Conservation (phyloP, 2,797 vertebrate species). For the Sternarchorhynchus goeldii region DNA sequence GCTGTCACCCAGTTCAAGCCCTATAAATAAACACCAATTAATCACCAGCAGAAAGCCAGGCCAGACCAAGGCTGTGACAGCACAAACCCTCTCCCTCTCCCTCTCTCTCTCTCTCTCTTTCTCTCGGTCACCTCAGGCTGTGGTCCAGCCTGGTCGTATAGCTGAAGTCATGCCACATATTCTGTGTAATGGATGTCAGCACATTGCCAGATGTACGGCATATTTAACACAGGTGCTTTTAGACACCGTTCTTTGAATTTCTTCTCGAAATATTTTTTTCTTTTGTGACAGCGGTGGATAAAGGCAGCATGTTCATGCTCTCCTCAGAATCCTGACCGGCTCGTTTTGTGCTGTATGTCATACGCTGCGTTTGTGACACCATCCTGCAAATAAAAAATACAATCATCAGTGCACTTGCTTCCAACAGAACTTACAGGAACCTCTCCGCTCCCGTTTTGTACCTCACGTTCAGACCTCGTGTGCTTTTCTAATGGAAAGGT, state of each 20-base stretch:
- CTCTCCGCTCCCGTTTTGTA: not conserved
- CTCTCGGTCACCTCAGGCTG: conserved; percentile 58
- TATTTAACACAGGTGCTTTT: conserved; percentile 14
- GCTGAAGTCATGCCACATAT: conserved; percentile 70
- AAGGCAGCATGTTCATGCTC: no score
- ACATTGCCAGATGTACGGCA: conserved; percentile 26
- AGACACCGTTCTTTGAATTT: not conserved
- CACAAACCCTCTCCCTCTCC: conserved; percentile 65
- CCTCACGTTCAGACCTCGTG: not conserved
- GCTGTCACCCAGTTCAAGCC: conserved; percentile 70
- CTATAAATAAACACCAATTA: conserved; percentile 85
- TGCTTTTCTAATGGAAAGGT: conserved; percentile 61
- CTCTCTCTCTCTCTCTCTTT: conserved; percentile 65
- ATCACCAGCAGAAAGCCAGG: conserved; percentile 75
- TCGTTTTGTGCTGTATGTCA: no score
- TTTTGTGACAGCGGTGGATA: not conserved
- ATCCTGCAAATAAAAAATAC: not conserved
- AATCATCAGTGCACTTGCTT: not conserved
- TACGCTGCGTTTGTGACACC: not conserved
- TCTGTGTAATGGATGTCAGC: conserved; percentile 51
- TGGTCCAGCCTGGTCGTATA: conserved; percentile 65
- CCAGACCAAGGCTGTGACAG: conserved; percentile 69
- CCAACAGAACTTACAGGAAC: not conserved
- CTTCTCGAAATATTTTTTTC: not conserved
- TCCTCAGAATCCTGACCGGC: no score